These are phyloP conservation scores for Tachysurus vachellii DNA, from an alignment of 2,113 vertebrate species.

Conservation along the genomic window DNA sequence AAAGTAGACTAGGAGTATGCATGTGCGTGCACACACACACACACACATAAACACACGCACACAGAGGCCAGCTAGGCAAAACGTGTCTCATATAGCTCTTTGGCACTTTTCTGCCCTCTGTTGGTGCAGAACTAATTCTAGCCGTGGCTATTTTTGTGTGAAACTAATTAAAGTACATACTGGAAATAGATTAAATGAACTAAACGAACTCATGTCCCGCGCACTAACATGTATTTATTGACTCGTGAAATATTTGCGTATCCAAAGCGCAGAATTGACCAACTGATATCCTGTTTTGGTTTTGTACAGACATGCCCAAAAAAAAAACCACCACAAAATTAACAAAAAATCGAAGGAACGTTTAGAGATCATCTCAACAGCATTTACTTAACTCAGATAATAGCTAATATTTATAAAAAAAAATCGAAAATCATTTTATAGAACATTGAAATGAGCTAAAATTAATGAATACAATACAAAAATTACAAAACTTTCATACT, in stretches of 20 bases:
- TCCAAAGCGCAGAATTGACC: not conserved
- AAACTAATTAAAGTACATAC: conserved; percentile 33
- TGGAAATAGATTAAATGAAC: conserved; percentile 23
- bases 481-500: not conserved
- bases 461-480: too few species aligned
- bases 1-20: too few species aligned
- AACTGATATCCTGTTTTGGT: not conserved
- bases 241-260: not conserved
- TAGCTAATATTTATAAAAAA: not conserved
- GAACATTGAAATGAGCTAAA: too few species aligned
- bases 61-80: not conserved
- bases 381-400: not conserved
- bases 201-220: not conserved
- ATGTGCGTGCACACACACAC: too few species aligned
- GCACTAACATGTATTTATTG: not conserved
- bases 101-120: conserved; percentile 40
- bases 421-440: not conserved
- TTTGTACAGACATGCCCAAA: not conserved
- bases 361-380: not conserved
- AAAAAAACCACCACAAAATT: not conserved
- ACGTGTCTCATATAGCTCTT: conserved; percentile 6
- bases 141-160: not conserved
- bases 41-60: too few species aligned
- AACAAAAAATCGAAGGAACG: not conserved
- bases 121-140: not conserved